These are phyloP conservation scores for Acheta domesticus DNA, from an alignment of 2,888 invertebrate species.

Conservation along the genomic window DNA sequence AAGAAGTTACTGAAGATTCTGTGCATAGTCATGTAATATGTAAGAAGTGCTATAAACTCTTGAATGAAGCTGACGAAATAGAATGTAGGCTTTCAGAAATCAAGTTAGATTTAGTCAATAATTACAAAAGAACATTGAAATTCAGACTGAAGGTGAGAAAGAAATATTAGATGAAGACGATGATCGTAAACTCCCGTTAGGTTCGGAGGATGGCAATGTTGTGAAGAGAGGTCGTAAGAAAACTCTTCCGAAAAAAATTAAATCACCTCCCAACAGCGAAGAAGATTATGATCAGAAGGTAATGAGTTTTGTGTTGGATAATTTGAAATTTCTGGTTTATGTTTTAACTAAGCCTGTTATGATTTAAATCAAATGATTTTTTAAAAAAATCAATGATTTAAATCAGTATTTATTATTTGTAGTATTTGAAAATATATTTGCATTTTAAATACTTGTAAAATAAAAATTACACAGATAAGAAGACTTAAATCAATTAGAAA, in stretches of 20 bases:
- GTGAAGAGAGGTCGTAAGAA: conserved; percentile 33
- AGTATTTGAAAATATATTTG: too few relatives aligned
- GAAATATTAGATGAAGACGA: conserved; percentile 32
- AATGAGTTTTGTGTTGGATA: conserved; percentile 26
- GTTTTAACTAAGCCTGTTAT: too few relatives aligned
- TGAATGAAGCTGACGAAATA: conserved; percentile 53
- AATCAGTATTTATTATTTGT: too few relatives aligned
- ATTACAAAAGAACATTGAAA: conserved; percentile 50
- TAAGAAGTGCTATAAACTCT: conserved; percentile 63
- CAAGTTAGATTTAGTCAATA: conserved; percentile 53
- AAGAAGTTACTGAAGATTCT: conserved; percentile 51
- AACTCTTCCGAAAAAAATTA: conserved; percentile 33
- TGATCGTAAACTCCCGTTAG: conserved; percentile 34
- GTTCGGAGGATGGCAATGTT: conserved; percentile 35
- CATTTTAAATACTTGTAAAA: too few relatives aligned
- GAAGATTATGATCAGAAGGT: conserved; percentile 42
- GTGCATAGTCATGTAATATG: conserved; percentile 56
- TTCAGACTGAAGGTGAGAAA: conserved; percentile 36
- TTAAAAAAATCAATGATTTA: too few relatives aligned
- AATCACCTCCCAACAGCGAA: conserved; percentile 30
- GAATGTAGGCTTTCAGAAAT: conserved; percentile 50
- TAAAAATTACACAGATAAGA: too few relatives aligned
- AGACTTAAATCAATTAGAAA: too few relatives aligned
- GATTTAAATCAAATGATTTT: too few relatives aligned
- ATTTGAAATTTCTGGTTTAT: conserved; percentile 11